Evolutionary conservation across 1,140 invertebrate genomes (phyloP), one percentile per base, ranked within the genome.

Genomic region (Pogonomyrmex californicus): DNA sequence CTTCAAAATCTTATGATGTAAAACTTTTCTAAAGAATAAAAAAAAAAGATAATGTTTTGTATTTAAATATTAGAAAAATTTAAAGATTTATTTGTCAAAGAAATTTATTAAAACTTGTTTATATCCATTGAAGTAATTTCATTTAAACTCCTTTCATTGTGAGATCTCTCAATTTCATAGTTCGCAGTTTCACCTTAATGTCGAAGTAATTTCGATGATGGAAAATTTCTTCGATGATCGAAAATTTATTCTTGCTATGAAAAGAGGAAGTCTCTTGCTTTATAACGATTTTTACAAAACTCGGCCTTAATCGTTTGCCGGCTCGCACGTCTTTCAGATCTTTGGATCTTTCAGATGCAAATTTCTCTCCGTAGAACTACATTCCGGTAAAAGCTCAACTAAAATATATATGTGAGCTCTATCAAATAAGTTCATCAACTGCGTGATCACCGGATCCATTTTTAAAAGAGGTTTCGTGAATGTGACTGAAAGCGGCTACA

Each of bases 381-480:
- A 14, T 91, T 23, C 23, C 23, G 23, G 23, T 23, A 23, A 23
- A 23, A 23, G 23, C 23, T 23, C 23, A 23, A 23, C 23, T 23
- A 23, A 23, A 23, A 23, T 23, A 23, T 23, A 23, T 23, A 23
- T 23, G 23, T 23, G 12, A 7, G 12, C 85, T 1, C 62, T 10
- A 2, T 5, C 63, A 6, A 75, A 58, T 10, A 51, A 79, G 36
- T 14, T 41, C 6, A 86, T 91, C 36, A 85, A 41, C 58, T 91
- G 86, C 51, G 66, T 91, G 5, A 83, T 90, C 49, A 87, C 86
- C 7, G 90, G 88, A 4, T 73, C 88, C 1, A 14, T 90, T 4
- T 23, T 73, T 6, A 38, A 79, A 30, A 77, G 87, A 23, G 90
- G 90, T 1, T 17, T 79, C 9, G 88, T 91, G 10, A 87, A 60